phyloP scores from a whole-genome alignment of 2,888 invertebrate genomes.

The Stenodera caucasica region DNA sequence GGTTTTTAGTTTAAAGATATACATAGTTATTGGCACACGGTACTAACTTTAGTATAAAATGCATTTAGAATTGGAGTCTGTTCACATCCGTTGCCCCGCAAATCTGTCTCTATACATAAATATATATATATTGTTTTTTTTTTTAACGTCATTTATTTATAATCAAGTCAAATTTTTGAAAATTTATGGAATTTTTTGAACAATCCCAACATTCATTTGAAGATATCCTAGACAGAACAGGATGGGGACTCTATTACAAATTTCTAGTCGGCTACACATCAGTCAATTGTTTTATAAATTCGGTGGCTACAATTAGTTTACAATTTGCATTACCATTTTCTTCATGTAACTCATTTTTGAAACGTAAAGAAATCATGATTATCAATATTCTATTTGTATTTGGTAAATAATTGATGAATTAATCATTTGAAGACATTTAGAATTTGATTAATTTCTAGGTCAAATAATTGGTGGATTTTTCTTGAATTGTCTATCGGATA shows the following conservation, averaged over 20 bases:
- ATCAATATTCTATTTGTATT: background rate
- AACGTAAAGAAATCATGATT: background rate
- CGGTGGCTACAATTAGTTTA: constrained; percentile 40
- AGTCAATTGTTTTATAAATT: constrained; percentile 41
- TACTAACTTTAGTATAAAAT: constrained; percentile 34
- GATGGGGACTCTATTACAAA: constrained; percentile 51
- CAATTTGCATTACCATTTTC: constrained; percentile 47
- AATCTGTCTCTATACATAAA: background rate
- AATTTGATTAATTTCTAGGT: constrained; percentile 41
- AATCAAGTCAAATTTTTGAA: no score
- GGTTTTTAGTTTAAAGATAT: constrained; percentile 42
- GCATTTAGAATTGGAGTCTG: constrained; percentile 24
- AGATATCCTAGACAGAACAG: constrained; percentile 20
- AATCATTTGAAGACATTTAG: background rate
- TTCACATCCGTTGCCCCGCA: constrained; percentile 25
- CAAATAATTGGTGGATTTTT: constrained; percentile 50
- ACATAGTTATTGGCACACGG: constrained; percentile 48
- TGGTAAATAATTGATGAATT: background rate
- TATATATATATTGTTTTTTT: background rate
- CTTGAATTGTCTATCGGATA: constrained; percentile 50
- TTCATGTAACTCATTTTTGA: constrained; percentile 42
- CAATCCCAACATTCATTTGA: background rate
- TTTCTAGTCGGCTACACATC: constrained; percentile 45
- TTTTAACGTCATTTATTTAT: background rate
- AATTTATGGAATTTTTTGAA: background rate